Evolutionary conservation across 1,140 invertebrate genomes (phyloP), one percentile per base, ranked within the genome.

Genomic region (Calycopis cecrops): DNA sequence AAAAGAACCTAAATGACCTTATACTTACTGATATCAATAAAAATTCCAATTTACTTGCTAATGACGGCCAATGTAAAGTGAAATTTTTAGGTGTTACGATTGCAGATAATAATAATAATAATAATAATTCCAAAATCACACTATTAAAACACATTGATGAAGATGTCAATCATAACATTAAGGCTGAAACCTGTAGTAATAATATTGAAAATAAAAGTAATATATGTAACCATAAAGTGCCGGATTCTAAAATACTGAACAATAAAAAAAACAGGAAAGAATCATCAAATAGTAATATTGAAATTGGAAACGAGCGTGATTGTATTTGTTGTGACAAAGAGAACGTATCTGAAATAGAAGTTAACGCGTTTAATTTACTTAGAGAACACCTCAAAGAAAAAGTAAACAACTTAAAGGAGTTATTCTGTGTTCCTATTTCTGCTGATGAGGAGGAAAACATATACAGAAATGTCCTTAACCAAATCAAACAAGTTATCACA

Each of bases 21-120:
- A n/a, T n/a, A n/a, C n/a, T n/a, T n/a, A n/a, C 50, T 14, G 49
- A 65, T 57, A 42, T 66, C 37, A 17, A 51, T n/a, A 60, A 65
- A 56, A 54, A 64, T 38, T 67, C 69, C 3, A 48, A 64, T 21
- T 33, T 66, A 50, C 51, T 67, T 57, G 14, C 69, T 35, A 47
- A 50, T 52, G 58, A 61, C 42, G 52, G 62, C 67, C 66, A 74
- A 37, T 73, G 69, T 61, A 59, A 57, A 34, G 65, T 85, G 48
- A 71, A 77, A 38, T 79, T 77, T 67, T 73, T 85, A 38, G 81
- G 81, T 21, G 79, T 78, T 9, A 82, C 79, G 7, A 55, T 82
- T 48, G 53, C 65, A 35, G 63, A 73, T 52, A 52, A 48, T 35
- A 59, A 6, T 28, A 59, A 6, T 28, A 28, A 6, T 28, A 6